Percentiles rank a stretch among this genome's conserved stretches.
phyloP scores from a whole-genome alignment of 1,140 invertebrate genomes.

The Eriocheir sinensis region DNA sequence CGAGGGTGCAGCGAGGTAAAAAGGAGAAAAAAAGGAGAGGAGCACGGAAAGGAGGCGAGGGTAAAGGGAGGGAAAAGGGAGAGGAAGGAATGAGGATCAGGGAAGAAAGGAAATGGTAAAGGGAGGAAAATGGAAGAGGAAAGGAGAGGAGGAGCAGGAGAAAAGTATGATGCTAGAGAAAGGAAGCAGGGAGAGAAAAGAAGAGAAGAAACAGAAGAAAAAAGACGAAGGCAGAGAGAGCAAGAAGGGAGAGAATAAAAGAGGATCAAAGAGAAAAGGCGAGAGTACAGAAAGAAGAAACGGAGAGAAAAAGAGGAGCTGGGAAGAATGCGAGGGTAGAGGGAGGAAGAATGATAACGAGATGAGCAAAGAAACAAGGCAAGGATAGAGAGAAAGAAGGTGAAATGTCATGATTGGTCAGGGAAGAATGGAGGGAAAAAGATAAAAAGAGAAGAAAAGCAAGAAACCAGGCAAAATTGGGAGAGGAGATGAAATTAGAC shows the following conservation, averaged over 20 bases:
- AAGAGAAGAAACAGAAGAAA: too few species aligned
- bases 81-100: background rate
- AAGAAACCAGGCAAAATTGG: background rate
- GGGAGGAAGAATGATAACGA: too few species aligned
- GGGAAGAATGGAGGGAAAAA: background rate
- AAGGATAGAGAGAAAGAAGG: too few species aligned
- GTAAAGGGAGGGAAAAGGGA: background rate
- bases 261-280: too few species aligned
- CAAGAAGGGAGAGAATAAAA: too few species aligned
- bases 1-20: background rate
- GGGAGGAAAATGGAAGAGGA: background rate
- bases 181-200: background rate
- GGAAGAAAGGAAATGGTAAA: too few species aligned
- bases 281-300: too few species aligned
- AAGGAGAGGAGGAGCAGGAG: background rate
- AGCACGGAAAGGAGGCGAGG: background rate
- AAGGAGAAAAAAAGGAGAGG: background rate
- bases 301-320: background rate
- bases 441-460: background rate
- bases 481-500: background rate
- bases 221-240: too few species aligned
- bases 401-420: too few species aligned
- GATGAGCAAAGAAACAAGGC: too few species aligned
- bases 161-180: background rate
- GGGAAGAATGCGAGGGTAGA: background rate